Base-by-base conservation (phyloP, 2,797 vertebrate genomes). In the Dendrocincla tyrannina region DNA sequence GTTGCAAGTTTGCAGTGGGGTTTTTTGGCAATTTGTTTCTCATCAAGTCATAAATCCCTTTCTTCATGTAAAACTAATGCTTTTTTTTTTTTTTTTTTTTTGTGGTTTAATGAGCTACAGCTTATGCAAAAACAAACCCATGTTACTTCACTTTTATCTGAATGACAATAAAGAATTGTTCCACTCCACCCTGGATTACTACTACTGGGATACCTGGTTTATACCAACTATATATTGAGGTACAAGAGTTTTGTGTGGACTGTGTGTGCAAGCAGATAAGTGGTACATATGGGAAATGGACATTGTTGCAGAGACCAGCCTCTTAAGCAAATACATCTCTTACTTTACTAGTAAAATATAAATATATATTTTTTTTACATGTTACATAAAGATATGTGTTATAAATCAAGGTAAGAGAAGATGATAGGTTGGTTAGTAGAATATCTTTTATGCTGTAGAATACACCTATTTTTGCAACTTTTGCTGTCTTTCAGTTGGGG, bases 21-120 rank as follows among this genome's bases (percentile, higher is more conserved):
- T 60, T 91, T 91, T 94, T 91, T 67, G 62, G 79, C 89, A 94
- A 81, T 96, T 95, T 94, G 87, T 95, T 83, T 86, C 89, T 90
- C 82, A 90, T 94, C 76, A 75, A 92, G 79, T 59, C 55, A 81
- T 95, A 96, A 96, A 92, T 95, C 56, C 81, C 74, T 92, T 94
- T 86, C 66, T 93, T 85, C 47, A 18, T 88, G 58, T 92, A 78
- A 95, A 96, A 89, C n/a, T 58, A 11, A 83, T 86, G 52, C 66
- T 89, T 49, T 63, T 84, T 93, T 91, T 66, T 46, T 78, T 80
- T 89, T 49, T 63, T 84, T 93, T 91, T 66, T 46, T 78, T 80
- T 84, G 46, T 69, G 50, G 53, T 89, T 91, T 95, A 93, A 92
- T 77, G 85, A 91, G 62, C 75, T 91, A 58, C 68, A 72, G 81